Conservation (phyloP, 2,888 invertebrate species). For the Epirrhoe tristata region DNA sequence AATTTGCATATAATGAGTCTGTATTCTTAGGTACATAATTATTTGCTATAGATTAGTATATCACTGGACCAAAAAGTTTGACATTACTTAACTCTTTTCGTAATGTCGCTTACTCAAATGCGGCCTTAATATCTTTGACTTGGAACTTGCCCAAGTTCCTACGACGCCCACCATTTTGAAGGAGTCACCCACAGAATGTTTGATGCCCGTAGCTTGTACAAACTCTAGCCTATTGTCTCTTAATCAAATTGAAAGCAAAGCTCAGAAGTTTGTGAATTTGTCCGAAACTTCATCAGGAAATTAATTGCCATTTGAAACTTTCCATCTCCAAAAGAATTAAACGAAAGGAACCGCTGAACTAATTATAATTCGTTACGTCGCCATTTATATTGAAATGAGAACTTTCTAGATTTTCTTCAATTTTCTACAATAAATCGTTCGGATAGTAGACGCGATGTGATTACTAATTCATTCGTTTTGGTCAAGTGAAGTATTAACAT, state of each 20-base stretch:
- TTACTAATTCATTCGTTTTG: background rate
- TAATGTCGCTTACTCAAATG: no score
- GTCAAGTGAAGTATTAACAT: background rate
- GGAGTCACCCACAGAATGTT: background rate
- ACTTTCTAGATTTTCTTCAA: slow-evolving; percentile 3
- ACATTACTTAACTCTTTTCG: no score
- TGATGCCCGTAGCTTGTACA: slow-evolving; percentile 8
- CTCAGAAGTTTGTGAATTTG: slow-evolving; percentile 46
- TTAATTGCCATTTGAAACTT: slow-evolving; percentile 61
- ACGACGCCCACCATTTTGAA: background rate
- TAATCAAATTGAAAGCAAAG: slow-evolving; percentile 43
- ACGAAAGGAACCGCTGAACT: slow-evolving; percentile 37
- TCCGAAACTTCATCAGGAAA: slow-evolving; percentile 51
- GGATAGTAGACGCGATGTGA: background rate
- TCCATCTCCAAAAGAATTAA: slow-evolving; percentile 61
- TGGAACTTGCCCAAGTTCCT: background rate
- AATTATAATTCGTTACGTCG: slow-evolving; percentile 37
- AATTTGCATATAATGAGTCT: background rate
- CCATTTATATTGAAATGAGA: slow-evolving; percentile 35
- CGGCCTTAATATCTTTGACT: background rate
- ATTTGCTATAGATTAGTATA: no score
- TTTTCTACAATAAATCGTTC: background rate
- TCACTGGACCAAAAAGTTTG: no score
- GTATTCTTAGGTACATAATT: no score
- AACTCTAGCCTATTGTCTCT: slow-evolving; percentile 29